phyloP scores from a whole-genome alignment of 2,888 invertebrate genomes.

The Drosophila monieri region DNA sequence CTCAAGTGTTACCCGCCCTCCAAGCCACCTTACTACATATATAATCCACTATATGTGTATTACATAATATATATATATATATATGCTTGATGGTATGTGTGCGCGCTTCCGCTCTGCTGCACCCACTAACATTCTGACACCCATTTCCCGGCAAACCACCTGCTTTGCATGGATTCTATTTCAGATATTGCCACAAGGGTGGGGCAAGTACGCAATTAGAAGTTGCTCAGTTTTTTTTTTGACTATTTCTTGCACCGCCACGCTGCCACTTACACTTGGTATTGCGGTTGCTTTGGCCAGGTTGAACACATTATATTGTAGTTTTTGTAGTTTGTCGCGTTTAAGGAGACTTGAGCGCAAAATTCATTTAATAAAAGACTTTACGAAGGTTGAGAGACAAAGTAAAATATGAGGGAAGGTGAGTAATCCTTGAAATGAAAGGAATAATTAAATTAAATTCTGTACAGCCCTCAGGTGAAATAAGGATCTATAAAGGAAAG shows the following conservation, averaged over 20 bases:
- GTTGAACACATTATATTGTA: conserved; percentile 2
- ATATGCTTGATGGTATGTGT: conserved; percentile 15
- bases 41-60: conserved; percentile 6
- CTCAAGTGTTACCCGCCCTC: conserved; percentile 51
- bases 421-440: neutral
- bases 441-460: neutral
- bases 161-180: conserved; percentile 44
- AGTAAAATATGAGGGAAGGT: neutral
- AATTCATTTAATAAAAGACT: neutral
- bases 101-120: conserved; percentile 45
- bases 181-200: conserved; percentile 26
- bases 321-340: conserved; percentile 5
- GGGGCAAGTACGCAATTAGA: conserved; percentile 59
- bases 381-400: neutral
- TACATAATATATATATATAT: conserved; percentile 6
- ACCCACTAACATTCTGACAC: conserved; percentile 19
- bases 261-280: conserved; percentile 10
- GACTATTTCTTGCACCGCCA: neutral
- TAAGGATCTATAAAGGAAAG: neutral
- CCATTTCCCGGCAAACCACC: conserved; percentile 17
- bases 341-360: conserved; percentile 4
- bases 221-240: conserved; percentile 48
- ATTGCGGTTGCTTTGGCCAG: neutral
- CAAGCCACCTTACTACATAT: neutral
- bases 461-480: neutral